Conservation (phyloP, 2,797 vertebrate species). For the Rhynchonycteris naso region DNA sequence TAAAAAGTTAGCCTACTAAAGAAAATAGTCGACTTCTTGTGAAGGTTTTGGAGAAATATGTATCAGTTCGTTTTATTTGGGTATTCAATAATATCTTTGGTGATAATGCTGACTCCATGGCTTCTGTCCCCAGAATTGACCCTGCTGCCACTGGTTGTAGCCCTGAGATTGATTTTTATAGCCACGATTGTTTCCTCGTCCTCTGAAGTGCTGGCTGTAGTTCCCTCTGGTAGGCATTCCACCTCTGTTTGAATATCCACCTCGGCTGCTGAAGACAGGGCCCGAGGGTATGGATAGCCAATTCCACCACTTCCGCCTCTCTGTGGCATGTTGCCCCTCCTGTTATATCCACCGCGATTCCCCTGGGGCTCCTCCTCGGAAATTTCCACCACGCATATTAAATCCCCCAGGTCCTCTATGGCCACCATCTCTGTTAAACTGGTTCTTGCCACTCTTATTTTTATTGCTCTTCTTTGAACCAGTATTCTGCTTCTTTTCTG, state of each 20-base stretch:
- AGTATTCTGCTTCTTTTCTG: slow-evolving; percentile 97
- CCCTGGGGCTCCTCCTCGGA: slow-evolving; percentile 95
- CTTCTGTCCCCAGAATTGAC: slow-evolving; percentile 99
- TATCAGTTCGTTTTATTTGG: slow-evolving; percentile 94
- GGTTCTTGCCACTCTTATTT: slow-evolving; percentile 94
- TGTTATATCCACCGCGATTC: slow-evolving; percentile 93
- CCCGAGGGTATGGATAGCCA: slow-evolving; percentile 88
- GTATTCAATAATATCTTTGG: slow-evolving; percentile 99
- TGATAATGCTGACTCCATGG: slow-evolving; percentile 99
- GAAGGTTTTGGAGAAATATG: slow-evolving; percentile 95
- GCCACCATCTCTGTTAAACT: slow-evolving; percentile 93
- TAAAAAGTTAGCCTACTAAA: slow-evolving; percentile 94
- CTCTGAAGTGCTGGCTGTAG: slow-evolving; percentile 95
- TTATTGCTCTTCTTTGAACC: slow-evolving; percentile 94
- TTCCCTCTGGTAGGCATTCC: slow-evolving; percentile 91
- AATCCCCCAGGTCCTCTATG: slow-evolving; percentile 92
- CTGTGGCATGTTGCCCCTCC: slow-evolving; percentile 89
- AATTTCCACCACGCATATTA: slow-evolving; percentile 95
- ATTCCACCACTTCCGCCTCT: slow-evolving; percentile 86
- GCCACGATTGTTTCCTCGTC: slow-evolving; percentile 92
- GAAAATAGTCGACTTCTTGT: slow-evolving; percentile 92
- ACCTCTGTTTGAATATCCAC: slow-evolving; percentile 93
- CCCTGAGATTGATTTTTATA: slow-evolving; percentile 99
- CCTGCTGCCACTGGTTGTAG: slow-evolving; percentile 99
- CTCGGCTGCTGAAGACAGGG: slow-evolving; percentile 91